Base-by-base conservation (phyloP, 2,797 vertebrate species). In the Falco novaeseelandiae region DNA sequence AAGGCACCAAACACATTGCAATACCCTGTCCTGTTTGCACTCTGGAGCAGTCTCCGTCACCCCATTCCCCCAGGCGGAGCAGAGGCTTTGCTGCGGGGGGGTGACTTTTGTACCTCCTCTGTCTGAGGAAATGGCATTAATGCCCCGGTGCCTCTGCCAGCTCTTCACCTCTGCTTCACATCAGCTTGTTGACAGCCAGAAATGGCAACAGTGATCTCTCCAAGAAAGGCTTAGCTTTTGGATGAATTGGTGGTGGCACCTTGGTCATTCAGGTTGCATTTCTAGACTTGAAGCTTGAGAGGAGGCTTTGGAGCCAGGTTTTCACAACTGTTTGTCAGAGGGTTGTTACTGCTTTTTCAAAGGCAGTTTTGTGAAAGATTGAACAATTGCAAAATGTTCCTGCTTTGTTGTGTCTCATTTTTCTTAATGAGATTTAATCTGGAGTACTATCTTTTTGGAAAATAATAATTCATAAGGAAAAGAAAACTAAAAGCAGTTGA, bases 41-140 rank as follows among this genome's bases (percentile, higher is more conserved):
- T 22, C 51, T 34, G 74, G 38, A 36, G n/a, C 30, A 3, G 42
- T 20, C 19, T 26, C 21, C 55, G 19, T n/a, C 1, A 0, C 14
- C 1, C 10, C 0, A 0, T 25, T 87, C 6, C 52, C 34, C 1
- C 0, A 25, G 29, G 27, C 15, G 16, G 12, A 58, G 61, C 26
- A 40, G 59, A 36, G 55, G 34, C 48, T 71, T 38, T 38, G 58
- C 3, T 10, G 36, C 0, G 38, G 40, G 7, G 7, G 38, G 23
- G 19, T 21, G 34, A 20, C 12, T 29, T n/a, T 51, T n/a, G 14
- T 42, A 4, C 12, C 34, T 30, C 13, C 13, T 21, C 7, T 63
- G 21, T 6, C 51, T 32, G 38, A 34, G 66, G n/a, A 83, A 15
- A 7, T 18, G 49, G 9, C 49, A 3, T 30, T 38, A 9, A 3